phyloP scores from a whole-genome alignment of 1,140 invertebrate genomes.

The Drosophila persimilis region DNA sequence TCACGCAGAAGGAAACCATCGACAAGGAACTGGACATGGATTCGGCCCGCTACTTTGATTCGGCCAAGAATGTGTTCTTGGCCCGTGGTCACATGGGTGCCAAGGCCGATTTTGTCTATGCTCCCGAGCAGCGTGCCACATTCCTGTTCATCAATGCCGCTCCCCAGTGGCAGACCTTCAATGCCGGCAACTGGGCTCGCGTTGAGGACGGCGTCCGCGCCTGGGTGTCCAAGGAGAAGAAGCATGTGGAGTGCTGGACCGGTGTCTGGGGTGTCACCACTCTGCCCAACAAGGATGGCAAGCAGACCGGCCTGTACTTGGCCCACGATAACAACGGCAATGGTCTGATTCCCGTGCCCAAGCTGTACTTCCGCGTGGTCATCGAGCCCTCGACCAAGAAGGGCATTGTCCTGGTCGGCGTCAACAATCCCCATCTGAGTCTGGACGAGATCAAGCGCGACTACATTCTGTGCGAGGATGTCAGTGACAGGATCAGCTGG shows the following conservation, averaged over 20 bases:
- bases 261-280: slow-evolving; percentile 84
- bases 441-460: slow-evolving; percentile 72
- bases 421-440: slow-evolving; percentile 85
- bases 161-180: slow-evolving; percentile 86
- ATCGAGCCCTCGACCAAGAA: slow-evolving; percentile 83
- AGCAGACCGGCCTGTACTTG: slow-evolving; percentile 83
- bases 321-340: slow-evolving; percentile 75
- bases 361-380: slow-evolving; percentile 85
- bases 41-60: slow-evolving; percentile 54
- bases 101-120: slow-evolving; percentile 86
- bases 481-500: slow-evolving; percentile 84
- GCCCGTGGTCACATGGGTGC: slow-evolving; percentile 87
- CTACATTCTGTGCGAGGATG: slow-evolving; percentile 84
- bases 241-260: slow-evolving; percentile 85
- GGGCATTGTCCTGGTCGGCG: slow-evolving; percentile 84
- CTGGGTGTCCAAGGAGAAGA: slow-evolving; percentile 64
- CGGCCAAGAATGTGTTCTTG: slow-evolving; percentile 82
- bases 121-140: slow-evolving; percentile 85
- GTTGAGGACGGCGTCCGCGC: slow-evolving; percentile 81
- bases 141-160: slow-evolving; percentile 86
- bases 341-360: slow-evolving; percentile 84
- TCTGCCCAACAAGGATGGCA: slow-evolving; percentile 83
- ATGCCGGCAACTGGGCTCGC: slow-evolving; percentile 86
- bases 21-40: slow-evolving; percentile 63
- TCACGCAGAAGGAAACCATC: slow-evolving; percentile 68